These are phyloP conservation scores for Cephalopholis sonnerati DNA, from an alignment of 2,113 vertebrate genomes.

Conservation along the genomic window DNA sequence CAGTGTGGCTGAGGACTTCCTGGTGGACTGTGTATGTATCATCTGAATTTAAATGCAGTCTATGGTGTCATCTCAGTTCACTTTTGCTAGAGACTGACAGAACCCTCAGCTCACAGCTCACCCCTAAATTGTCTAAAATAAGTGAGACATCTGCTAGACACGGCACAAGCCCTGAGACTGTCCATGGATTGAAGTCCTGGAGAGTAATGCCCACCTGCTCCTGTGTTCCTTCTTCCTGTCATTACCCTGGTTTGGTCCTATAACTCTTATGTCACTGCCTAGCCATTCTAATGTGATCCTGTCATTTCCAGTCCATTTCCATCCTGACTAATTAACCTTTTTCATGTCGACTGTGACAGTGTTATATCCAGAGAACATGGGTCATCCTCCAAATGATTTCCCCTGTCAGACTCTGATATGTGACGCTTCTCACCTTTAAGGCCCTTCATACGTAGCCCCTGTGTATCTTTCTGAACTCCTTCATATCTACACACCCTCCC, in stretches of 20 bases:
- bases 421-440: too few species aligned
- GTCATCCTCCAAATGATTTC: not conserved
- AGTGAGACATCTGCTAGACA: not conserved
- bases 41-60: too few species aligned
- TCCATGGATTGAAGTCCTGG: not conserved
- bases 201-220: not conserved
- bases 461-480: too few species aligned
- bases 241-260: not conserved
- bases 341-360: not conserved
- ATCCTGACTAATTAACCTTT: not conserved
- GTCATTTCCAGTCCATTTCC: too few species aligned
- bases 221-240: not conserved
- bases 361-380: not conserved
- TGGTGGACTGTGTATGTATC: constrained; percentile 90
- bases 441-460: too few species aligned
- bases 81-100: not conserved
- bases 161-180: not conserved
- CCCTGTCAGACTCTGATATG: not conserved
- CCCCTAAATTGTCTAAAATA: too few species aligned
- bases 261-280: too few species aligned
- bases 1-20: constrained; percentile 90
- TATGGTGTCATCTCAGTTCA: not conserved
- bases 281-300: not conserved
- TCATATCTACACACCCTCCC: too few species aligned
- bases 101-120: not conserved